Percentiles rank a stretch among this genome's conserved stretches.
Evolutionary conservation across 1,140 invertebrate species (phyloP).

Genomic region (Triops longicaudatus): DNA sequence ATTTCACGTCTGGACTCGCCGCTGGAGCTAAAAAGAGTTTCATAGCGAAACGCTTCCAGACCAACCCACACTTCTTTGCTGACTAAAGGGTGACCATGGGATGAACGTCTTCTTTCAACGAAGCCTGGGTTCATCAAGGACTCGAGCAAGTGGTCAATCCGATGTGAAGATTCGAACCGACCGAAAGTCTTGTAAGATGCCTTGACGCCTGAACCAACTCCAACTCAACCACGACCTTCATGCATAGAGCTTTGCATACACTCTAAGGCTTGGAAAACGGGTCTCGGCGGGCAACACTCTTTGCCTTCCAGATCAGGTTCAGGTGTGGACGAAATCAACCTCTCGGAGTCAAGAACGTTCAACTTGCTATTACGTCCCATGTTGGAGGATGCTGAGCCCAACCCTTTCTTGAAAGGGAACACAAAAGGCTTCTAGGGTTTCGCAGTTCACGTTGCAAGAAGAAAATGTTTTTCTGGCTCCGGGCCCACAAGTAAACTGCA

Average conservation of each 20-base stretch:
- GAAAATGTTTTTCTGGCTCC: slow-evolving; percentile 1
- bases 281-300: slow-evolving; percentile 1
- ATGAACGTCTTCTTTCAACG: background rate
- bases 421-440: slow-evolving; percentile 15
- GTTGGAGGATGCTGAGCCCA: background rate
- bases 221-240: slow-evolving; percentile 5
- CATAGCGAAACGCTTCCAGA: background rate
- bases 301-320: slow-evolving; percentile 5
- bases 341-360: background rate
- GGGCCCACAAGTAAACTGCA: background rate
- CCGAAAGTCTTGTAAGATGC: background rate
- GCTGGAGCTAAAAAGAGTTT: background rate
- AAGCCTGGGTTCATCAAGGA: background rate
- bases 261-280: background rate
- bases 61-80: background rate
- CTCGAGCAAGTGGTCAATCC: slow-evolving; percentile 4
- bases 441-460: slow-evolving; percentile 14
- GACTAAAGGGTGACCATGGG: slow-evolving; percentile 4
- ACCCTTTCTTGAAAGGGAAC: background rate
- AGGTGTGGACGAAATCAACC: slow-evolving; percentile 7
- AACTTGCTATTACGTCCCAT: background rate
- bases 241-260: background rate
- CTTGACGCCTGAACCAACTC: slow-evolving; percentile 4
- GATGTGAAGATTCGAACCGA: background rate
- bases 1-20: background rate